These are phyloP conservation scores for Petrolisthes cinctipes DNA, from an alignment of 2,888 invertebrate genomes.

Conservation along the genomic window DNA sequence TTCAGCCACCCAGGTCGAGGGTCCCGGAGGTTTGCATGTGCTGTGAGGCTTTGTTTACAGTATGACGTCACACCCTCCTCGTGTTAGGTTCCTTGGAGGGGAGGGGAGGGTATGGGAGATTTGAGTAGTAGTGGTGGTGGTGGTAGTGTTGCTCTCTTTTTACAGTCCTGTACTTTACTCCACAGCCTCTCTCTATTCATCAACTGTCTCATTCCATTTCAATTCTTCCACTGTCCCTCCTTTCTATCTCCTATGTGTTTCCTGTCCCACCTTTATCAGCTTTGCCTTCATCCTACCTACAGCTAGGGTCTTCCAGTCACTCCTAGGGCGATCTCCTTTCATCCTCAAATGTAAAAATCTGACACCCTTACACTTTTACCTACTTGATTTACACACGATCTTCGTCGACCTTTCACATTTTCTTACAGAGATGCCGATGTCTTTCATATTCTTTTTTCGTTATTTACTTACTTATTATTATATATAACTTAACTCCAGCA, in stretches of 20 bases:
- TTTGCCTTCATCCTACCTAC: too few species aligned
- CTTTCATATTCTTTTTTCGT: too few species aligned
- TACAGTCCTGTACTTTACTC: neutral
- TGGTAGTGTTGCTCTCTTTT: neutral
- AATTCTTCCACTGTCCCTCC: neutral
- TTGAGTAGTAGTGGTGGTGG: neutral
- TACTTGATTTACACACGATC: too few species aligned
- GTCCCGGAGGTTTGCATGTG: neutral
- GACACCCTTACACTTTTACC: too few species aligned
- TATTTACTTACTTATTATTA: too few species aligned
- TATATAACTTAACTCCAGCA: too few species aligned
- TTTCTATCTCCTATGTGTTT: neutral
- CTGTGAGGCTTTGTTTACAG: slow-evolving; percentile 43
- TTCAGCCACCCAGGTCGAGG: neutral
- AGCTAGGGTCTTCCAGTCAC: too few species aligned
- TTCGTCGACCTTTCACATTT: too few species aligned
- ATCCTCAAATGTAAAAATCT: too few species aligned
- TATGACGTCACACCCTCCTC: slow-evolving; percentile 31
- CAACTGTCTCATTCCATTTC: neutral
- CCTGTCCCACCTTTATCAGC: too few species aligned
- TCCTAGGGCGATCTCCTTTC: too few species aligned
- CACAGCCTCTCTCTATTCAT: neutral
- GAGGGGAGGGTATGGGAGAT: neutral
- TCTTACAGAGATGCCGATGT: too few species aligned
- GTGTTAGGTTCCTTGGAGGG: slow-evolving; percentile 26